Evolutionary conservation across 2,888 invertebrate species (phyloP), one percentile per base, ranked within the genome.

Genomic region (Chelonus formosanus): DNA sequence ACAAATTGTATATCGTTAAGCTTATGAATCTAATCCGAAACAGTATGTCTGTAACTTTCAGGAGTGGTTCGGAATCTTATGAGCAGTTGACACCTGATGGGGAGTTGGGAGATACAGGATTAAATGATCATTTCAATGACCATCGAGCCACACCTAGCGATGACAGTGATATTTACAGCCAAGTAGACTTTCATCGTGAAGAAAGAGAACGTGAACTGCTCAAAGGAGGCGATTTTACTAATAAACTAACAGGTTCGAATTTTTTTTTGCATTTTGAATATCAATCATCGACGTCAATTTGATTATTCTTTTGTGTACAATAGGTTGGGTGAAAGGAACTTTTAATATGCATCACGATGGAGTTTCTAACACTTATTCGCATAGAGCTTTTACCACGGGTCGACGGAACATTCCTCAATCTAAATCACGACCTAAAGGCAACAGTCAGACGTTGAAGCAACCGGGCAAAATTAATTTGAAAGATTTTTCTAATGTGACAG

Each of bases 401-500:
- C 85, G 91, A 68, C 85, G 91, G 59, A 89, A 87, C 76, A 85
- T 87, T 70, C 85, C 86, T 71, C 87, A 86, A 77, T 87, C 85
- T 76, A 90, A 89, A 83, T 89, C 87, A 7, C 86, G 90, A 74
- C 90, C 90, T 59, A 90, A 90, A 83, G 90, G 90, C 61, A 88
- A 88, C 70, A 90, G 90, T 73, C 90, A 90, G 81, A 91, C 90
- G 40, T 80, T 91, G 71, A 91, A 91, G 89, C 94, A 95, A 90
- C 95, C 95, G 10, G 95, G 95, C 66, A 95, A 95, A 85, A 85
- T 96, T 80, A 95, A 96, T 82, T 87, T 95, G 87, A 94, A 93
- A 84, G 94, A 95, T 83, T 96, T 92, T 84, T 91, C 93, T 57
- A 90, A 94, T 85, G 94, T 96, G 68, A 94, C 94, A 76, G 94